phyloP scores from a whole-genome alignment of 2,797 vertebrate genomes.

The Sebastolobus alascanus region DNA sequence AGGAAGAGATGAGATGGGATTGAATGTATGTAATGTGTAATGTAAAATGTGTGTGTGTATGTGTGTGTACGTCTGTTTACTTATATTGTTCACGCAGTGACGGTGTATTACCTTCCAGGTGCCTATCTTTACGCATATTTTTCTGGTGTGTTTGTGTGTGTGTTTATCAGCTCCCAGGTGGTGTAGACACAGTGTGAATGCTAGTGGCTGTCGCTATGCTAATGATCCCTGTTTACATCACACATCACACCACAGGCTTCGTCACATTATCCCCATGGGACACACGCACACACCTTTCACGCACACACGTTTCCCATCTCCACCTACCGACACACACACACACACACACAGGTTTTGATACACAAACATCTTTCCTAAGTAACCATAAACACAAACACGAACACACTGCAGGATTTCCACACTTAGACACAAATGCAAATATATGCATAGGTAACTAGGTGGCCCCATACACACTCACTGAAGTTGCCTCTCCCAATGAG shows the following conservation, averaged over 20 bases:
- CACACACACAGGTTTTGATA: conserved; percentile 8
- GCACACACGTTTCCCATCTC: neutral
- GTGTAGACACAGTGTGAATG: conserved; percentile 59
- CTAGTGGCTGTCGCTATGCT: conserved; percentile 68
- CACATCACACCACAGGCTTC: conserved; percentile 68
- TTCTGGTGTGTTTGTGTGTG: conserved; percentile 31
- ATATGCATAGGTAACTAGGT: conserved; percentile 31
- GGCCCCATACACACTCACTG: neutral
- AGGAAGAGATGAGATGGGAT: conserved; percentile 56
- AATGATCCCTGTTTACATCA: conserved; percentile 79
- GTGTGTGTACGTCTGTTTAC: conserved; percentile 48
- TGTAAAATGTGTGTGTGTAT: conserved; percentile 49
- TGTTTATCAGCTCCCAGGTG: conserved; percentile 64
- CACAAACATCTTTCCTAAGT: conserved; percentile 37
- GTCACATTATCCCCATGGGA: conserved; percentile 65
- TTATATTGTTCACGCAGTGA: conserved; percentile 33
- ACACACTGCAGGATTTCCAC: conserved; percentile 11
- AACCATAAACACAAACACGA: conserved; percentile 3
- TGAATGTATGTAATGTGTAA: conserved; percentile 62
- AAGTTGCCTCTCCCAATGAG: conserved; percentile 51
- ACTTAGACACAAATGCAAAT: conserved; percentile 30
- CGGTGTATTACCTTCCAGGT: conserved; percentile 43
- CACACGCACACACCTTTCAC: conserved; percentile 1
- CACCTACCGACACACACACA: conserved; percentile 11
- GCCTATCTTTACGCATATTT: conserved; percentile 5